Evolutionary conservation across 2,797 vertebrate species (phyloP).

Genomic region (Sparidentex hasta): DNA sequence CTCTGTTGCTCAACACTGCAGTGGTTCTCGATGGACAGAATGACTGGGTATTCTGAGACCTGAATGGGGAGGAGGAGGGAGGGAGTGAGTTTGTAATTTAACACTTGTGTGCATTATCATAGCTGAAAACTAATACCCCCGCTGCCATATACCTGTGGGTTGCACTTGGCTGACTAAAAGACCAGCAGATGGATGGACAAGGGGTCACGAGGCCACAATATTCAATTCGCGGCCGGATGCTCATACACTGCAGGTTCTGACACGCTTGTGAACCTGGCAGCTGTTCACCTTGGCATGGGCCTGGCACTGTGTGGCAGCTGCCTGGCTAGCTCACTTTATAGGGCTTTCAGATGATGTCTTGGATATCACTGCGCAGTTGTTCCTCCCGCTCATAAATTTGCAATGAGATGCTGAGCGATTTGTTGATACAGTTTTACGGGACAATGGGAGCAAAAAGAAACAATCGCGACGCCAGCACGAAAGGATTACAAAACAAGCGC

Average conservation of each 20-base stretch:
- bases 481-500: constrained; percentile 1
- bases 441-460: constrained; percentile 29
- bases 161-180: constrained; percentile 46
- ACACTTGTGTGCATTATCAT: constrained; percentile 52
- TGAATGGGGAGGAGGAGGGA: constrained; percentile 57
- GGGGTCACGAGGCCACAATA: constrained; percentile 24
- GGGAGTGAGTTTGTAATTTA: constrained; percentile 58
- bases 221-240: constrained; percentile 31
- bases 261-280: constrained; percentile 32
- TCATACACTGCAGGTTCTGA: constrained; percentile 16
- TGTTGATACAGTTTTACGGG: constrained; percentile 23
- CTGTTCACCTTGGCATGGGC: constrained; percentile 27
- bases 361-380: constrained; percentile 36
- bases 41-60: constrained; percentile 92
- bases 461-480: constrained; percentile 16
- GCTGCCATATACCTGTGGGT: constrained; percentile 45
- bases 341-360: constrained; percentile 29
- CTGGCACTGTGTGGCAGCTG: constrained; percentile 3
- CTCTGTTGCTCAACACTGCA: constrained; percentile 93
- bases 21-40: constrained; percentile 96
- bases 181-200: constrained; percentile 33
- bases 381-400: constrained; percentile 47
- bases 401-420: constrained; percentile 39
- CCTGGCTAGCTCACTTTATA: neutral
- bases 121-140: constrained; percentile 68